Conservation (phyloP, 2,113 vertebrate genomes). For the Cebidichthys violaceus region DNA sequence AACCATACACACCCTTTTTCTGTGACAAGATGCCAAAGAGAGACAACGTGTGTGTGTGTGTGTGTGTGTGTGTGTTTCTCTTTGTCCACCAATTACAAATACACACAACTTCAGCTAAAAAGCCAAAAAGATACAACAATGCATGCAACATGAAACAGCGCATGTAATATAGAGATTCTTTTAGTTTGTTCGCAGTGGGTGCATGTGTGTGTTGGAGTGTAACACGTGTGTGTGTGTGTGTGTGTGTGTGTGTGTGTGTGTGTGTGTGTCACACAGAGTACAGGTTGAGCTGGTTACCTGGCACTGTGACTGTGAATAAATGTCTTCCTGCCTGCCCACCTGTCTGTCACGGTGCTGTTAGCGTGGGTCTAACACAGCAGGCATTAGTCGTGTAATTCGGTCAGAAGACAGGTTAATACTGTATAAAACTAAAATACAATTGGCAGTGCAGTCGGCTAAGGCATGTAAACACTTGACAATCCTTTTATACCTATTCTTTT, state of each 20-base stretch:
- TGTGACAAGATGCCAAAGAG: background rate
- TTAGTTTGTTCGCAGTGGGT: background rate
- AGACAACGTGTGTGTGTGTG: background rate
- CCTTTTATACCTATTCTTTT: no score
- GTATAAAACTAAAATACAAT: background rate
- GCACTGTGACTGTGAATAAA: conserved; percentile 22
- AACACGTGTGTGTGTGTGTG: background rate
- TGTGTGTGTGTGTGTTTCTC: background rate
- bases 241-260: background rate
- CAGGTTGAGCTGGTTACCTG: conserved; percentile 60
- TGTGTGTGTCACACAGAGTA: conserved; percentile 16
- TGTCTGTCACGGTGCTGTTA: background rate
- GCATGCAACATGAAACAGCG: background rate
- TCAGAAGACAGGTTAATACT: background rate
- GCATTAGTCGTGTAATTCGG: no score
- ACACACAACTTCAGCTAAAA: background rate
- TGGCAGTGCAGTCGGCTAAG: no score
- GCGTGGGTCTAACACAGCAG: no score
- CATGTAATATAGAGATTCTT: no score
- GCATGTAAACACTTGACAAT: no score
- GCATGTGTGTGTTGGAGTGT: background rate
- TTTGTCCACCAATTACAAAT: background rate
- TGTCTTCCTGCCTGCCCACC: conserved; percentile 22
- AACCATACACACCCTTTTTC: background rate
- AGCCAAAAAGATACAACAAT: background rate